Evolutionary conservation across 2,113 vertebrate species (phyloP), one percentile per base, ranked within the genome.

Genomic region (Typhlomys cinereus): DNA sequence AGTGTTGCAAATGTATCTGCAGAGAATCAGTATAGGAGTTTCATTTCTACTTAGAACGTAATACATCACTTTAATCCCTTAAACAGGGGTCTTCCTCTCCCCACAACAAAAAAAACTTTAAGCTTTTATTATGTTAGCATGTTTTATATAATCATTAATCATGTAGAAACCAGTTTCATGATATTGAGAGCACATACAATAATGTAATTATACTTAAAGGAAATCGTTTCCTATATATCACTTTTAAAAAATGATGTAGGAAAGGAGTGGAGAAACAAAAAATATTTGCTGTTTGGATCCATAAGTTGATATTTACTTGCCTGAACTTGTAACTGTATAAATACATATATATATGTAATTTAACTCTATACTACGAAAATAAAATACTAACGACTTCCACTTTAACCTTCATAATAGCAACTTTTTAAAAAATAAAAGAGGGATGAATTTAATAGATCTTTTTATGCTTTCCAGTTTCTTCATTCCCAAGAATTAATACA

Each of bases 1-100:
- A 98, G 98, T 97, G 97, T 97, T 97, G 97, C 96, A 98, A 97
- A 97, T 97, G 97, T 95, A 97, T 89, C 92, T 96, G 95, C 95
- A 97, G 95, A 97, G 97, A 96, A 93, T 97, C 93, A 98, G 93
- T 96, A 97, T 95, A 97, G 95, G 95, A 96, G 88, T 95, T 95
- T 98, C 91, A 96, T 69, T 91, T 95, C 93, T 97, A 96, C 61
- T 95, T 95, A 87, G 85, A 75, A 95, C 90, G 31, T 92, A 46
- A 96, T 95, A 93, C 64, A 96, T 44, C 81, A 96, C 90, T 94
- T 97, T 95, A 83, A 92, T 73, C 34, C 80, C 91, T 95, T 93
- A 95, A 86, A 92, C 41, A 85, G 54, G 81, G 87, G 74, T 74
- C 69, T 94, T 88, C 94, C 48, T 90, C 15, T 75, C 41, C 67